A percentile compares a stretch with the other conserved stretches of the same genome.
These are phyloP conservation scores for Hydrolagus affinis DNA, from an alignment of 2,113 vertebrate species.

Conservation along the genomic window DNA sequence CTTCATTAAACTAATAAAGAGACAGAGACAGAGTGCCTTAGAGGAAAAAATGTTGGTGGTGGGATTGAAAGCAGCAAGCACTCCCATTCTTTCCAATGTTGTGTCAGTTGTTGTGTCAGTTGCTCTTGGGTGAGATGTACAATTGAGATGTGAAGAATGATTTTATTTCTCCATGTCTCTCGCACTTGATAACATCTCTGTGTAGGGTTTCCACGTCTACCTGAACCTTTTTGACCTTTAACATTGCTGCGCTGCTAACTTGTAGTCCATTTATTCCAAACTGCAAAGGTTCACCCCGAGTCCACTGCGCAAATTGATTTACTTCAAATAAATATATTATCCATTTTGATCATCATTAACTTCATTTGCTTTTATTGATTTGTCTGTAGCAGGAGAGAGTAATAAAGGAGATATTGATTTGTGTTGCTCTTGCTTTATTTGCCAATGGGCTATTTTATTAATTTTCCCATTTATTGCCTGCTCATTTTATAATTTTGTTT, in stretches of 20 bases:
- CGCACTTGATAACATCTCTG: conserved; percentile 64
- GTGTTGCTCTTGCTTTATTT: conserved; percentile 57
- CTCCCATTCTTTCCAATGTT: conserved; percentile 48
- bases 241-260: conserved; percentile 20
- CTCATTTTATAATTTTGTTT: conserved; percentile 42
- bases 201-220: conserved; percentile 50
- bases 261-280: conserved; percentile 27
- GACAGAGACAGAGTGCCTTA: conserved; percentile 54
- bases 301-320: conserved; percentile 61
- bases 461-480: conserved; percentile 60
- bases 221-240: conserved; percentile 56
- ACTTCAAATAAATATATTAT: conserved; percentile 55
- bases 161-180: conserved; percentile 47
- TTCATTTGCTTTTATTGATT: conserved; percentile 56
- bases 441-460: conserved; percentile 68
- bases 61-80: conserved; percentile 49
- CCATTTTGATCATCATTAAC: conserved; percentile 65
- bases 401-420: conserved; percentile 72
- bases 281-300: conserved; percentile 51
- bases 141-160: conserved; percentile 55
- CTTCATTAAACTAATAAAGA: conserved; percentile 52
- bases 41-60: conserved; percentile 49
- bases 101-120: conserved; percentile 35
- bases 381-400: conserved; percentile 53
- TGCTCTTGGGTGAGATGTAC: conserved; percentile 54